Evolutionary conservation across 2,888 invertebrate species (phyloP), one percentile per base, ranked within the genome.

Genomic region (Drosophila atroscutellata): DNA sequence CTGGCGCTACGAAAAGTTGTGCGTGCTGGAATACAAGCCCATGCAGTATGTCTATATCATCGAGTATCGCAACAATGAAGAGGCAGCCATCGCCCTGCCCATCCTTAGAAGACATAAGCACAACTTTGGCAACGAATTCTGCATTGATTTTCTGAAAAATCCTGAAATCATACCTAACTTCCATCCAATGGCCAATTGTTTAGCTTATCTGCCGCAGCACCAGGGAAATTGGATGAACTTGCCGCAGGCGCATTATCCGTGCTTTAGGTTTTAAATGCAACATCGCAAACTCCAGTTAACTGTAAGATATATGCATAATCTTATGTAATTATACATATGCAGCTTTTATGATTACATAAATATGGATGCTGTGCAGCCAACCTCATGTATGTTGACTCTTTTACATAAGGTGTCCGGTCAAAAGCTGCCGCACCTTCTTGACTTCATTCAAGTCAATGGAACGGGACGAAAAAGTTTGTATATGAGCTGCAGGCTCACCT

Each of bases 361-460:
- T 52, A 39, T n/a, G 18, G n/a, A 56, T 45, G 24, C 15, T 8
- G 24, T 24, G 45, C 3, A 24, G 32, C 6, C 18, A 61, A 54
- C 26, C 54, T 32, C 9, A 32, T 39, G 24, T 7, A 24, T 42
- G 30, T 36, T 51, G 28, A 34, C 34, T 34, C 51, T 51, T 45
- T 20, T 26, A 36, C 70, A 37, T 49, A 36, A 51, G 37, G n/a
- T 47, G 18, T 24, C 42, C 58, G 58, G 61, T 34, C 61, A 62
- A 70, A 58, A 69, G 65, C 54, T 56, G 80, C 77, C 81, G 83
- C 86, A 80, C 67, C 80, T 74, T 70, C 84, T 90, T 90, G 86
- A 86, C 90, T 86, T 81, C 86, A 88, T 86, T 87, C 90, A 72
- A 86, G 81, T 84, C 77, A 71, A 74, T 51, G 67, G 70, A 60